Percentiles rank a stretch among this genome's conserved stretches.
Conservation (phyloP, 2,797 vertebrate genomes). For the Melanotaenia nigrans region DNA sequence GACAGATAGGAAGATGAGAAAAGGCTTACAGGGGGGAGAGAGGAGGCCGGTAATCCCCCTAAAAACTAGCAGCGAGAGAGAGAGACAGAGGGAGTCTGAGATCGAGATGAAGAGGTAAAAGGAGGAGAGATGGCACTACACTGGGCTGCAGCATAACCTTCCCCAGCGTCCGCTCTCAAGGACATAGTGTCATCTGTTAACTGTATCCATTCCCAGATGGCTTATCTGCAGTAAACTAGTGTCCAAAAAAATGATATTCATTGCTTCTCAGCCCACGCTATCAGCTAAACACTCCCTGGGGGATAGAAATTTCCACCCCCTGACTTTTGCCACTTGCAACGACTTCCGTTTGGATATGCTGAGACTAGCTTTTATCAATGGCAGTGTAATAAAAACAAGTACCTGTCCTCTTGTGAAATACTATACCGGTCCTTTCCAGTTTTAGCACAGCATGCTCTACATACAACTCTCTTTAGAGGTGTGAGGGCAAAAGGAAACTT, state of each 20-base stretch:
- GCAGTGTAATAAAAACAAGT: constrained; percentile 77
- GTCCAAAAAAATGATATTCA: constrained; percentile 90
- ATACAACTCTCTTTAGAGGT: constrained; percentile 8
- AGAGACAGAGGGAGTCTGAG: constrained; percentile 43
- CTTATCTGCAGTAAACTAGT: constrained; percentile 89
- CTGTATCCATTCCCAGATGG: constrained; percentile 85
- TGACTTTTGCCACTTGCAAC: constrained; percentile 63
- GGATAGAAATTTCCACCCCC: constrained; percentile 78
- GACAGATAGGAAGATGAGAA: constrained; percentile 79
- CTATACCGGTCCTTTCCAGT: constrained; percentile 9
- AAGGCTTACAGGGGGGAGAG: constrained; percentile 60
- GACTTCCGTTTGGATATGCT: constrained; percentile 73
- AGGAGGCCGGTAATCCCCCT: constrained; percentile 51
- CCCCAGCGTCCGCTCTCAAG: constrained; percentile 71
- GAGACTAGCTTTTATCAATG: constrained; percentile 77
- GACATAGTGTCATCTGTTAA: constrained; percentile 81
- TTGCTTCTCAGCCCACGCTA: constrained; percentile 92
- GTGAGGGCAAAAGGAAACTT: not conserved
- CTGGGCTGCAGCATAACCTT: constrained; percentile 61
- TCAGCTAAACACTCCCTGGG: constrained; percentile 88
- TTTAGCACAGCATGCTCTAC: constrained; percentile 22
- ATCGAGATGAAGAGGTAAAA: constrained; percentile 66
- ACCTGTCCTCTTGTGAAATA: constrained; percentile 65
- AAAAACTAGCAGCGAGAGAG: constrained; percentile 25
- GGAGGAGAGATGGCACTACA: constrained; percentile 45